These are phyloP conservation scores for Barypeithes pellucidus DNA, from an alignment of 2,888 invertebrate species.

Conservation along the genomic window DNA sequence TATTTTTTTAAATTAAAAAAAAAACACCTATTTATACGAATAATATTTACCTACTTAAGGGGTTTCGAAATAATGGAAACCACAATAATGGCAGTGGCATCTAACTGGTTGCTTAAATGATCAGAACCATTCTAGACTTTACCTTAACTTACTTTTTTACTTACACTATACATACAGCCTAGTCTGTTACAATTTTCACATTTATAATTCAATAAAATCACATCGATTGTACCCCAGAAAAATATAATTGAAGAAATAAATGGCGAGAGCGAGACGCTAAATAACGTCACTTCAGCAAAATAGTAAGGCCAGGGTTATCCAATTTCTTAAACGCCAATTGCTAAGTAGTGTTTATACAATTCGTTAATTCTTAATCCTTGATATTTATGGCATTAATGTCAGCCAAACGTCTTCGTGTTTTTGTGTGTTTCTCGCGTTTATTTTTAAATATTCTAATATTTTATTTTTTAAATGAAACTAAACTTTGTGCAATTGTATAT, in stretches of 20 bases:
- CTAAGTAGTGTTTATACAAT: no score
- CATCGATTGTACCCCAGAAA: constrained; percentile 10
- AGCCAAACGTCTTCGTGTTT: no score
- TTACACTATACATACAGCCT: constrained; percentile 68
- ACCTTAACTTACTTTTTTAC: constrained; percentile 59
- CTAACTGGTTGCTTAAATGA: constrained; percentile 66
- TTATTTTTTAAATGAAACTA: no score
- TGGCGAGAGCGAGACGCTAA: no score
- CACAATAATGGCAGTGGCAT: constrained; percentile 67
- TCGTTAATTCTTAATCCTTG: no score
- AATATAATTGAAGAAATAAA: background rate
- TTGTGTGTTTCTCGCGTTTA: no score
- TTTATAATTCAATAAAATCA: constrained; percentile 31
- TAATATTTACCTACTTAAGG: constrained; percentile 55
- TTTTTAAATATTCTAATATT: no score
- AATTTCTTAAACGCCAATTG: no score
- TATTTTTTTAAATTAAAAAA: constrained; percentile 60
- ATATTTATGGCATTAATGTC: no score
- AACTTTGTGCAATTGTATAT: no score
- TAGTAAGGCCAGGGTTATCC: no score
- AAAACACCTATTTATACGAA: constrained; percentile 43
- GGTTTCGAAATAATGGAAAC: constrained; percentile 63
- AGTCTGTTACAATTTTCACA: constrained; percentile 43
- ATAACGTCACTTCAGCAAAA: no score
- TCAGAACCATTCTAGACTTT: constrained; percentile 60